Evolutionary conservation across 1,140 invertebrate species (phyloP), one percentile per base, ranked within the genome.

Genomic region (Pseudomyrmex sp.): DNA sequence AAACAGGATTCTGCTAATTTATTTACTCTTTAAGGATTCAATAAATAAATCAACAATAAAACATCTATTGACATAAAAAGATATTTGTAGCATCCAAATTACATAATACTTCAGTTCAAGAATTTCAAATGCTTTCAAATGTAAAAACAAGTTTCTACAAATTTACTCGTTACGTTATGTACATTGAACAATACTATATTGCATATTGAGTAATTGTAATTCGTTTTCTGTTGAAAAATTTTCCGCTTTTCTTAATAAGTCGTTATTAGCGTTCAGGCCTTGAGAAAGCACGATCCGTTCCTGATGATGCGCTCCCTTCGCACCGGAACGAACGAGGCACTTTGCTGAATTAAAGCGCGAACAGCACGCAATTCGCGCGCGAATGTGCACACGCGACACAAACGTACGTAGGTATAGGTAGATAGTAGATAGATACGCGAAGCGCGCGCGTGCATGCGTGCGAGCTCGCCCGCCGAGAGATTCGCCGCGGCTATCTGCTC

Each of bases 291-390:
- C 20, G 23, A 23, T 56, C 63, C 75, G 74, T 12, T 66, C 50
- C 74, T 77, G 74, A 68, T 56, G 35, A 35, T 18, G 35, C 26
- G 54, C n/a, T 59, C 18, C 69, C 75, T 65, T 44, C 61, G 50
- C 62, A 84, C 76, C 89, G 89, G 83, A 91, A 90, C 89, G 88
- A 82, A 90, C 75, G 74, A 88, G 84, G 89, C 83, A 91, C 88
- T 91, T 88, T 89, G 86, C 85, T 91, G 89, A 91, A 91, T 91
- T 91, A 89, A 91, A 91, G 90, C 83, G 90, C 86, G 83, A 89
- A 85, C 82, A 82, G 66, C 89, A 89, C 89, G 90, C 88, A 69
- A 91, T 84, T 83, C 65, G 63, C 62, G 66, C 56, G 85, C 52
- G 35, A 48, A 52, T 54, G 85, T 63, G 44, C 50, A 2, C 76